Percentiles rank a stretch among this genome's conserved stretches.
These are phyloP conservation scores for Chaetops frenatus DNA, from an alignment of 2,113 vertebrate species.

Conservation along the genomic window DNA sequence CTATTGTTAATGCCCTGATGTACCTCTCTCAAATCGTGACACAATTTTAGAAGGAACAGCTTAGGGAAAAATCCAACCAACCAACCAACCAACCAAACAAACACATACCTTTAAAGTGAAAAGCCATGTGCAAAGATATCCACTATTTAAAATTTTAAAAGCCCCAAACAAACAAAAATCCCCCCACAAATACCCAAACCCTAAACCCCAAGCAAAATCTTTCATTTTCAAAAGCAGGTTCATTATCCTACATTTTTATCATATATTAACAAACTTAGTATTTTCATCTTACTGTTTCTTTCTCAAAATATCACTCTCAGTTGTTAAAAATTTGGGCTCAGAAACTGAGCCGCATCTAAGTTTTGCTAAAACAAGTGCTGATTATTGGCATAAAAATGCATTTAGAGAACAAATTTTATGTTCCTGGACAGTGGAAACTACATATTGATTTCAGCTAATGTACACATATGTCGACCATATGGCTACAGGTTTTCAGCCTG, in stretches of 20 bases:
- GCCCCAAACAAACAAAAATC: accelerated
- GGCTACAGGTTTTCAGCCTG: background rate
- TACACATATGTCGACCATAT: background rate
- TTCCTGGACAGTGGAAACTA: background rate
- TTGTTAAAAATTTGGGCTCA: background rate
- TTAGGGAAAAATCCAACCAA: background rate
- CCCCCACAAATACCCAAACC: accelerated
- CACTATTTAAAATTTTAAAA: background rate
- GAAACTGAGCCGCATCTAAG: background rate
- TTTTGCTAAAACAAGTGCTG: background rate
- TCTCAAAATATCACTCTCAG: background rate
- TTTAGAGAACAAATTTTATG: background rate
- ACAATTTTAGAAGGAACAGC: background rate
- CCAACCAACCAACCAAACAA: background rate
- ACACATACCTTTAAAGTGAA: background rate
- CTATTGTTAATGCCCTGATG: background rate
- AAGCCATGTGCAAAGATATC: background rate
- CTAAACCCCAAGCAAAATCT: background rate
- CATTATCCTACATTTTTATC: background rate
- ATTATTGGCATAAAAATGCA: background rate
- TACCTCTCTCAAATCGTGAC: background rate
- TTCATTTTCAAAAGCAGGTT: background rate
- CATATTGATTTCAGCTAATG: background rate
- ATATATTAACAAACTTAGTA: background rate
- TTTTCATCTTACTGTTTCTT: background rate